Percentiles rank a stretch among this genome's conserved stretches.
Conservation (phyloP, 2,888 invertebrate species). For the Hofmannophila pseudospretella region DNA sequence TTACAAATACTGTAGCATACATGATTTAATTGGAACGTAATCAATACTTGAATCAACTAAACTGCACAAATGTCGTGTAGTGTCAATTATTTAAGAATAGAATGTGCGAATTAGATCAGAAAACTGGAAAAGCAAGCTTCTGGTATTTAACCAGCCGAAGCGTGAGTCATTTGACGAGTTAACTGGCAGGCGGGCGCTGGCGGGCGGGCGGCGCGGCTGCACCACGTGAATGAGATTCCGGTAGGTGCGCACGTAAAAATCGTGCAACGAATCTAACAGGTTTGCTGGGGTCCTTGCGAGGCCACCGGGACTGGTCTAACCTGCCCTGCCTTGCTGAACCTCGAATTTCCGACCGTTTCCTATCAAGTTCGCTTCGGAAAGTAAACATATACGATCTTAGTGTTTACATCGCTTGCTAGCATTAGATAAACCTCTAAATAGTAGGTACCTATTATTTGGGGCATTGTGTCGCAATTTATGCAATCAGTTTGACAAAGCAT, state of each 20-base stretch:
- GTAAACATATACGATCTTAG: slow-evolving; percentile 41
- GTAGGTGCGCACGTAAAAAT: slow-evolving; percentile 78
- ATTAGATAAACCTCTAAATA: slow-evolving; percentile 18
- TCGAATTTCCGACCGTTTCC: slow-evolving; percentile 71
- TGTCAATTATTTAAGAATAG: slow-evolving; percentile 35
- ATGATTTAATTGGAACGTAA: too few species aligned
- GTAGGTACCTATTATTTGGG: too few species aligned
- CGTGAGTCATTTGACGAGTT: slow-evolving; percentile 76
- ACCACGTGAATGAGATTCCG: slow-evolving; percentile 76
- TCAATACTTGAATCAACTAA: too few species aligned
- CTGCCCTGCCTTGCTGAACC: slow-evolving; percentile 73
- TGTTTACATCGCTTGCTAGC: slow-evolving; percentile 34
- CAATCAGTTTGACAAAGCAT: slow-evolving; percentile 38
- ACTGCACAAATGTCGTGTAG: background rate
- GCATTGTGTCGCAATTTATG: slow-evolving; percentile 27
- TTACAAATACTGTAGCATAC: too few species aligned
- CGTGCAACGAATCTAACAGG: slow-evolving; percentile 79
- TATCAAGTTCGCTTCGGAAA: slow-evolving; percentile 58
- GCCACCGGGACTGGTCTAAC: slow-evolving; percentile 78
- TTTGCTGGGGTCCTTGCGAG: slow-evolving; percentile 77
- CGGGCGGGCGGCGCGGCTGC: slow-evolving; percentile 47
- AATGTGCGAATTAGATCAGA: slow-evolving; percentile 68
- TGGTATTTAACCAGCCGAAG: slow-evolving; percentile 69
- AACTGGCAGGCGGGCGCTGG: slow-evolving; percentile 56
- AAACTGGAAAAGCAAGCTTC: slow-evolving; percentile 75